A percentile compares a stretch with the other conserved stretches of the same genome.
Evolutionary conservation across 2,113 vertebrate species (phyloP).

Genomic region (Anguilla rostrata): DNA sequence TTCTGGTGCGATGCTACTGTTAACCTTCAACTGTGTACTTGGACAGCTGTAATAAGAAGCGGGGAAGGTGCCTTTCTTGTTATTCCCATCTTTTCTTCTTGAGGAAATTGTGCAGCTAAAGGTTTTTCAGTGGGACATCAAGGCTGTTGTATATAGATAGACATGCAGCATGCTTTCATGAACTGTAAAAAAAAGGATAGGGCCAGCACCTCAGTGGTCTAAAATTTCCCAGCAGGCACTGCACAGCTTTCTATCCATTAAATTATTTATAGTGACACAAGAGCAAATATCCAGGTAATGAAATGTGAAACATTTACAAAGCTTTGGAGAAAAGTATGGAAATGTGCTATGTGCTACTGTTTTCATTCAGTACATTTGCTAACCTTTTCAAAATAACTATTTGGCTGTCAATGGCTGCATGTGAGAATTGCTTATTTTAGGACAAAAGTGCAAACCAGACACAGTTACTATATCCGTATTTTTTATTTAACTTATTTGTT

Average conservation of each 20-base stretch:
- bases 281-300: constrained; percentile 8
- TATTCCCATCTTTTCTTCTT: neutral
- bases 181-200: neutral
- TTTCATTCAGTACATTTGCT: too few species aligned
- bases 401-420: too few species aligned
- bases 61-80: neutral
- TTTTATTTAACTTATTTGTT: too few species aligned
- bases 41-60: too few species aligned
- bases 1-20: too few species aligned
- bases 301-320: constrained; percentile 1
- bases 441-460: too few species aligned
- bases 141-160: constrained; percentile 7
- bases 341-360: neutral
- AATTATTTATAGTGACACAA: neutral
- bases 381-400: too few species aligned
- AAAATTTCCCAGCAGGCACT: neutral
- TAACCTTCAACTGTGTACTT: too few species aligned
- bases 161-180: neutral
- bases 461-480: too few species aligned
- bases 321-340: neutral
- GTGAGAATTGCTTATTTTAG: too few species aligned
- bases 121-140: neutral
- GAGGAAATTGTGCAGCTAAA: neutral
- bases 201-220: constrained; percentile 7
- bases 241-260: neutral